These are phyloP conservation scores for Phenganax marumi DNA, from an alignment of 92 coral and sea anemone genomes.

Conservation along the genomic window DNA sequence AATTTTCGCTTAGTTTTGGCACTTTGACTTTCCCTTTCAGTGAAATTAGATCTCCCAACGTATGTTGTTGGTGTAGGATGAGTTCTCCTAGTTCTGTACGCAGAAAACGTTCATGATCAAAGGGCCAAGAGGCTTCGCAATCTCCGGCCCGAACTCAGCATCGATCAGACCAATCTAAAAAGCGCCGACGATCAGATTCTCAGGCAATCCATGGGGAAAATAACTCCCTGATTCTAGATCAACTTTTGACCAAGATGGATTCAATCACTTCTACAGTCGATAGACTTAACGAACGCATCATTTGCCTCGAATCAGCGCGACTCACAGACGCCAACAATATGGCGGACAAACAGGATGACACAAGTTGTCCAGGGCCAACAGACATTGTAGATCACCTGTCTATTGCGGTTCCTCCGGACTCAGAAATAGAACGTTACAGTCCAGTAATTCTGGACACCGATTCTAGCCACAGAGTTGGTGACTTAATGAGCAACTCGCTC, in stretches of 20 bases:
- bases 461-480: constrained; percentile 4
- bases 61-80: background rate
- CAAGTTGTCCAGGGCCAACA: background rate
- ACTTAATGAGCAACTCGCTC: constrained; percentile 29
- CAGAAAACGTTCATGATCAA: background rate
- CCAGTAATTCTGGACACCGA: constrained; percentile 17
- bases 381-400: background rate
- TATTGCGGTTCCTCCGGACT: background rate
- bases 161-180: background rate
- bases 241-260: background rate
- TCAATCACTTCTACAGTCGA: background rate
- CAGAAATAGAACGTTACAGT: background rate
- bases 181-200: background rate
- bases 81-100: background rate
- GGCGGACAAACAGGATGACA: background rate
- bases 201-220: background rate
- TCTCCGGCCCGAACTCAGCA: background rate
- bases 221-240: background rate
- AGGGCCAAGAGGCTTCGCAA: background rate
- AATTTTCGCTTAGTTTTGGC: background rate
- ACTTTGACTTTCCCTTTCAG: background rate
- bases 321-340: background rate
- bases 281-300: background rate
- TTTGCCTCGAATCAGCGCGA: background rate
- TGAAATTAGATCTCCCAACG: background rate